Conservation (phyloP, 2,113 vertebrate genomes). For the Cyanoderma ruficeps region DNA sequence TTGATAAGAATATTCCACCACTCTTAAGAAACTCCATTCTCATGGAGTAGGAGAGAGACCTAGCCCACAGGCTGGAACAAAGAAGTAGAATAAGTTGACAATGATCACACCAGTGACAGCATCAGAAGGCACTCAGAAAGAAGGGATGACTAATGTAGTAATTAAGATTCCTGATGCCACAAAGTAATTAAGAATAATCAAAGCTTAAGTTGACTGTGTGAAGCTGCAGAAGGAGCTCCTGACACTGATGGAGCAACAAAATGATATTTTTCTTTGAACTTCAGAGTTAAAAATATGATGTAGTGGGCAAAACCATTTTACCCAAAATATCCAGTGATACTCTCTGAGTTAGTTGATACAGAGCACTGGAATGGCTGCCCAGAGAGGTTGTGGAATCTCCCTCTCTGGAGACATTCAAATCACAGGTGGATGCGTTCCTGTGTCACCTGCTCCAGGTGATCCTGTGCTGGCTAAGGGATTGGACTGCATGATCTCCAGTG, state of each 20-base stretch:
- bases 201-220: neutral
- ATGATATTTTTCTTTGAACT: neutral
- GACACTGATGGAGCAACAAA: neutral
- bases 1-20: neutral
- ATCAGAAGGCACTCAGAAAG: neutral
- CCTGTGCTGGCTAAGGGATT: neutral
- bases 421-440: neutral
- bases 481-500: neutral
- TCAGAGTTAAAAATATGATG: neutral
- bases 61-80: neutral
- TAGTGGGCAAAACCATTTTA: neutral
- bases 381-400: neutral
- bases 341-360: neutral
- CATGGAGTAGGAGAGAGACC: neutral
- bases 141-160: neutral
- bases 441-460: neutral
- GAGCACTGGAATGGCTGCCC: neutral
- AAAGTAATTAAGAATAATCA: neutral
- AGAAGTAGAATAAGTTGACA: neutral
- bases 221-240: neutral
- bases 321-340: fast-evolving
- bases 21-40: neutral
- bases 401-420: neutral
- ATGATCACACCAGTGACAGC: neutral
- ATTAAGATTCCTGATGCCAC: neutral